Evolutionary conservation across 1,140 invertebrate species (phyloP).

Genomic region (Belonocnema kinseyi): DNA sequence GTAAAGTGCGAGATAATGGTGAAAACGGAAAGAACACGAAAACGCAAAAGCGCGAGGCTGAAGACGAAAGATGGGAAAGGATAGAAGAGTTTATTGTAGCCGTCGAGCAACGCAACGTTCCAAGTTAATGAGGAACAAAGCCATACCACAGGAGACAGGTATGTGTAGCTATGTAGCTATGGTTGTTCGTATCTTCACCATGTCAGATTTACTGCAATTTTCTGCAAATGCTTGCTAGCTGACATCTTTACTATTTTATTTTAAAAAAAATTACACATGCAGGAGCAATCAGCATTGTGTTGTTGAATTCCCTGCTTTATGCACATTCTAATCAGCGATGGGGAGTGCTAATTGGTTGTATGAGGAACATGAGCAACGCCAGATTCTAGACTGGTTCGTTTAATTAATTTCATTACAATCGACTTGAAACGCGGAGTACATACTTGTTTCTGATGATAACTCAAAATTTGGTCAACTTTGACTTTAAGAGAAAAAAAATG

Average conservation of each 20-base stretch:
- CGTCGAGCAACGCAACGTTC: conserved; percentile 12
- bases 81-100: conserved; percentile 22
- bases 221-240: not conserved
- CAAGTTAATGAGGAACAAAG: conserved; percentile 30
- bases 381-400: not conserved
- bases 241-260: conserved; percentile 23
- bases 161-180: not conserved
- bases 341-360: not conserved
- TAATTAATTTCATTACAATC: conserved; percentile 3
- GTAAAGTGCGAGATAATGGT: conserved; percentile 28
- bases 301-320: conserved; percentile 9
- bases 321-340: not conserved
- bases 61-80: not conserved
- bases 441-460: not conserved
- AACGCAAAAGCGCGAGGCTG: not conserved
- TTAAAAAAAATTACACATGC: not conserved
- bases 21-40: conserved; percentile 5
- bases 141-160: conserved; percentile 11
- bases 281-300: conserved; percentile 16
- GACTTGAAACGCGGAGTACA: not conserved
- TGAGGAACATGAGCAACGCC: not conserved
- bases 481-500: too few species aligned
- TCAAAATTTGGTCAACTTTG: not conserved
- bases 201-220: conserved; percentile 25
- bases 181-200: not conserved